phyloP scores from a whole-genome alignment of 2,888 invertebrate genomes.

The Arrhopalites spinosus region DNA sequence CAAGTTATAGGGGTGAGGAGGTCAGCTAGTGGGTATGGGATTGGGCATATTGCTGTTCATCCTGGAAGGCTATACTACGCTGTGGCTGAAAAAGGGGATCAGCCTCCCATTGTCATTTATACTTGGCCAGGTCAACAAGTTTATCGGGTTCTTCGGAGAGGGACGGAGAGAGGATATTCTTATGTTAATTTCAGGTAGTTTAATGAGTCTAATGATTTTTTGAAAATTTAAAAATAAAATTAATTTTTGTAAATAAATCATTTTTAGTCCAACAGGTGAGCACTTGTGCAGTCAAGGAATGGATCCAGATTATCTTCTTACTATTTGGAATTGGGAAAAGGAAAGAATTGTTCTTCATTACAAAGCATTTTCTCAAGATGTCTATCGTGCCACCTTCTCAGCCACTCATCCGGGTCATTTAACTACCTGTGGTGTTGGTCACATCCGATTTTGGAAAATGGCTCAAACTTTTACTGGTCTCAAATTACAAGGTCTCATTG shows the following conservation, averaged over 20 bases:
- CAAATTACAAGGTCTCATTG: conserved; percentile 85
- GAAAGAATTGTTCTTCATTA: conserved; percentile 76
- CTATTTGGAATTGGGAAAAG: conserved; percentile 85
- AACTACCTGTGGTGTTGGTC: conserved; percentile 75
- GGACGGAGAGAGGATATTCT: conserved; percentile 75
- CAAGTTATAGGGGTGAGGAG: conserved; percentile 72
- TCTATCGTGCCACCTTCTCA: conserved; percentile 80
- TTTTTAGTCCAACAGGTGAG: conserved; percentile 75
- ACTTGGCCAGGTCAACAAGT: conserved; percentile 80
- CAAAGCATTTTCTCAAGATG: conserved; percentile 82
- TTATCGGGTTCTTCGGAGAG: conserved; percentile 73
- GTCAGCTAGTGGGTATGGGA: conserved; percentile 76
- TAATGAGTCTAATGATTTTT: neutral
- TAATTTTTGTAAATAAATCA: neutral
- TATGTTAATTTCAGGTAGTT: conserved; percentile 65
- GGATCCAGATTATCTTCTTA: conserved; percentile 83
- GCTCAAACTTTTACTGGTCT: conserved; percentile 86
- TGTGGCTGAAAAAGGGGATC: conserved; percentile 77
- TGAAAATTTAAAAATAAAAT: neutral
- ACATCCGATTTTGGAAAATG: conserved; percentile 94
- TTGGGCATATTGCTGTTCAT: conserved; percentile 78
- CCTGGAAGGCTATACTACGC: conserved; percentile 67
- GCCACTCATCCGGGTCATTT: conserved; percentile 77
- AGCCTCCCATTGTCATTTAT: conserved; percentile 80
- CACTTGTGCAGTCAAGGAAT: conserved; percentile 81